Conservation (phyloP, 2,888 invertebrate genomes). For the Lasiommata megera region DNA sequence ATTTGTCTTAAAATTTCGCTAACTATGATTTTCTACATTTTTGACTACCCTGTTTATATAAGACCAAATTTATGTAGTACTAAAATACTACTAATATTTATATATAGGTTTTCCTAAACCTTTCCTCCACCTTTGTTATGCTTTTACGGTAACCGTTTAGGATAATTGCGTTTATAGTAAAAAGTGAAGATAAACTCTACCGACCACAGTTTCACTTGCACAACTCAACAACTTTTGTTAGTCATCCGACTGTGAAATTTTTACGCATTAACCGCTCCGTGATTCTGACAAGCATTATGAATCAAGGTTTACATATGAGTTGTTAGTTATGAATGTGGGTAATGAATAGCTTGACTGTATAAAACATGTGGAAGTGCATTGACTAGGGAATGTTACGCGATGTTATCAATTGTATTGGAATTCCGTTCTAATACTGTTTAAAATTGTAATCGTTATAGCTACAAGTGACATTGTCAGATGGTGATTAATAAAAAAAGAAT, state of each 20-base stretch:
- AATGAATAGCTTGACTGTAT: neutral
- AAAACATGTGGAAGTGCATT: neutral
- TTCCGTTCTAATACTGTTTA: neutral
- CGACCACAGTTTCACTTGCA: slow-evolving; percentile 22
- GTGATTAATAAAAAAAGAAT: too few relatives aligned
- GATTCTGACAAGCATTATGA: slow-evolving; percentile 2
- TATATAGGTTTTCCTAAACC: too few relatives aligned
- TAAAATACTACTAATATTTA: too few relatives aligned
- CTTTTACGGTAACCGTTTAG: neutral
- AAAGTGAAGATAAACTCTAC: slow-evolving; percentile 26
- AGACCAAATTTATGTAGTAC: too few relatives aligned
- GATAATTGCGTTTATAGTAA: slow-evolving; percentile 24
- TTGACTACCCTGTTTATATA: too few relatives aligned
- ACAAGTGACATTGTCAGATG: too few relatives aligned
- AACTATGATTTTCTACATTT: too few relatives aligned
- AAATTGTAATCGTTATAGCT: too few relatives aligned
- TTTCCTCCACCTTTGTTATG: too few relatives aligned
- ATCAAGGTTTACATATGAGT: neutral
- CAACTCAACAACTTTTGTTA: slow-evolving; percentile 22
- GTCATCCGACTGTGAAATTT: slow-evolving; percentile 20
- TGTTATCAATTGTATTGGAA: neutral
- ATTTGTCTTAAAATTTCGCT: too few relatives aligned
- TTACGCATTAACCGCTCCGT: slow-evolving; percentile 7
- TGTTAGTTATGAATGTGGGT: neutral
- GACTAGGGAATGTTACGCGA: neutral